Evolutionary conservation across 2,888 invertebrate genomes (phyloP), one percentile per base, ranked within the genome.

Genomic region (Polylopha cassiicola): DNA sequence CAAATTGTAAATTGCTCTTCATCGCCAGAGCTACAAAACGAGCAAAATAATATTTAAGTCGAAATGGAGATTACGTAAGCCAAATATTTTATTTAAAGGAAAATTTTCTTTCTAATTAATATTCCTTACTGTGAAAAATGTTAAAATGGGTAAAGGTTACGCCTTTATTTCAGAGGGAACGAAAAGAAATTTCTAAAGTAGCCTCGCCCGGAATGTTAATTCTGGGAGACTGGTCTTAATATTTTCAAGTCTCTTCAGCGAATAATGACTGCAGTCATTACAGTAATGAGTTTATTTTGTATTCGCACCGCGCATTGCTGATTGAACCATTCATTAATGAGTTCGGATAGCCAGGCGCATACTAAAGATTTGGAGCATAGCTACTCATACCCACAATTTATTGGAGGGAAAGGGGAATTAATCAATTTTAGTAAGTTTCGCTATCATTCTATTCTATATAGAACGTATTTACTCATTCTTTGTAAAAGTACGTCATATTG

Each of bases 121-220:
- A 70, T 70, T 66, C 66, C 28, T 22, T 39, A 48, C 62, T 53
- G 58, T 47, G 43, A 41, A 41, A 58, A 55, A 58, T 58, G 63
- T 61, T 61, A 62, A 66, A 66, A 61, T 51, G 58, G 47, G 58
- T 59, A 61, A 65, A 62, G 53, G 61, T 63, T 60, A 67, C 61
- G 65, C 60, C 67, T 70, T 69, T 61, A 63, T 63, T 65, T 57
- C 56, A 51, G 50, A 57, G 49, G 55, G 51, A 61, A 61, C 58
- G 58, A 60, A 64, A 53, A 55, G 50, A 58, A 54, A 61, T 62
- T 50, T 68, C 62, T 51, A 57, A 67, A 61, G 58, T 51, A 50
- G 44, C 48, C 53, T 53, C 59, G 60, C 51, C 48, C 48, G 55
- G 69, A 71, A 71, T 70, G 46, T 63, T 69, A 71, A 70, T 68